Evolutionary conservation across 2,797 vertebrate genomes (phyloP).

Genomic region (Sitta carolinensis): DNA sequence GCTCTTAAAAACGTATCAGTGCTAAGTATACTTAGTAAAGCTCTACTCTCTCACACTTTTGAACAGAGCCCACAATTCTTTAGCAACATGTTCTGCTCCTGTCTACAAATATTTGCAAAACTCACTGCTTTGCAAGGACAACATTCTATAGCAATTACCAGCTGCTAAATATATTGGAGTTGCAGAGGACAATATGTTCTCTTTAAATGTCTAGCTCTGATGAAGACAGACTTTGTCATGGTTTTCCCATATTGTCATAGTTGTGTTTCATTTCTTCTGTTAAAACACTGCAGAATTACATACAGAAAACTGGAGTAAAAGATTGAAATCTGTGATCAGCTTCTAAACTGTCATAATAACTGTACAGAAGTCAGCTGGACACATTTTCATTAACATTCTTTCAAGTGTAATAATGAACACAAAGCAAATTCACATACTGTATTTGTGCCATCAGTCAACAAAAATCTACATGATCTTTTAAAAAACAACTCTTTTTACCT

Average conservation of each 20-base stretch:
- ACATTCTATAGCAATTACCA: not conserved
- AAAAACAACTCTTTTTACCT: conserved; percentile 78
- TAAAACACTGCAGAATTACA: not conserved
- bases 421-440: not conserved
- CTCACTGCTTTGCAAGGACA: not conserved
- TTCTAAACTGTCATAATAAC: not conserved
- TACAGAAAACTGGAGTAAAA: not conserved
- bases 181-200: not conserved
- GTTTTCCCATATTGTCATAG: not conserved
- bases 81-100: not conserved
- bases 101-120: not conserved
- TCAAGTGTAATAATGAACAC: not conserved
- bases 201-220: not conserved
- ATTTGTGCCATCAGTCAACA: not conserved
- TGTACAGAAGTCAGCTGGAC: not conserved
- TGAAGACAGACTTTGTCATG: not conserved
- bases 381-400: not conserved
- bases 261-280: not conserved
- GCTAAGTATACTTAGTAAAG: not conserved
- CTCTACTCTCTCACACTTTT: not conserved
- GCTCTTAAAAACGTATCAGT: not conserved
- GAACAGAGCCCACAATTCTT: not conserved
- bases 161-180: not conserved
- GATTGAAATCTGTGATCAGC: not conserved
- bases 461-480: not conserved